Conservation (phyloP, 1,140 invertebrate species). For the Delia radicum region DNA sequence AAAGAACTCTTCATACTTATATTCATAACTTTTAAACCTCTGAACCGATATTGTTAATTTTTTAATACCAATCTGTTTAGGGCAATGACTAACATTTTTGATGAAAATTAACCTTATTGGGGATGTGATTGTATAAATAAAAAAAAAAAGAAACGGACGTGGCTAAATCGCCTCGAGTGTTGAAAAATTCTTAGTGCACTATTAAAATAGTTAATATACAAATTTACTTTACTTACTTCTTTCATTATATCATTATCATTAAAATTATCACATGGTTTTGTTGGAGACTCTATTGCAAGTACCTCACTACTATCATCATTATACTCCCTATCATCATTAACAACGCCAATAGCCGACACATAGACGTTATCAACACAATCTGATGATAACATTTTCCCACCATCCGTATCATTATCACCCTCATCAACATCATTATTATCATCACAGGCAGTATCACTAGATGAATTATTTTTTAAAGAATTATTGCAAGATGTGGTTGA, state of each 20-base stretch:
- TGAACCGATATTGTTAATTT: no score
- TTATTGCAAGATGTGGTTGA: neutral
- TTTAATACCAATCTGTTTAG: no score
- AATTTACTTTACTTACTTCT: neutral
- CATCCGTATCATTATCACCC: conserved; percentile 20
- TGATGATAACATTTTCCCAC: conserved; percentile 12
- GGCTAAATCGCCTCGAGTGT: no score
- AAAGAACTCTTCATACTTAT: no score
- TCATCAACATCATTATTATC: neutral
- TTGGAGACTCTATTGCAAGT: neutral
- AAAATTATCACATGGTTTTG: neutral
- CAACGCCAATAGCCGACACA: no score
- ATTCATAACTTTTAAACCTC: no score
- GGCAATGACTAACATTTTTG: no score
- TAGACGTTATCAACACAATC: conserved; percentile 8
- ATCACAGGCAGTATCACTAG: neutral
- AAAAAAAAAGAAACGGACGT: no score
- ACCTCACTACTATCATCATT: no score
- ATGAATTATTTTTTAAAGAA: neutral
- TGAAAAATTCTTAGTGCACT: neutral
- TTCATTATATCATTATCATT: conserved; percentile 10
- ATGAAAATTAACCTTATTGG: no score
- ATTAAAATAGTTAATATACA: neutral
- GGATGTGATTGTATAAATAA: no score
- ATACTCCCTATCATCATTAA: neutral